Evolutionary conservation across 1,140 invertebrate genomes (phyloP), one percentile per base, ranked within the genome.

Genomic region (Eriocheir sinensis): DNA sequence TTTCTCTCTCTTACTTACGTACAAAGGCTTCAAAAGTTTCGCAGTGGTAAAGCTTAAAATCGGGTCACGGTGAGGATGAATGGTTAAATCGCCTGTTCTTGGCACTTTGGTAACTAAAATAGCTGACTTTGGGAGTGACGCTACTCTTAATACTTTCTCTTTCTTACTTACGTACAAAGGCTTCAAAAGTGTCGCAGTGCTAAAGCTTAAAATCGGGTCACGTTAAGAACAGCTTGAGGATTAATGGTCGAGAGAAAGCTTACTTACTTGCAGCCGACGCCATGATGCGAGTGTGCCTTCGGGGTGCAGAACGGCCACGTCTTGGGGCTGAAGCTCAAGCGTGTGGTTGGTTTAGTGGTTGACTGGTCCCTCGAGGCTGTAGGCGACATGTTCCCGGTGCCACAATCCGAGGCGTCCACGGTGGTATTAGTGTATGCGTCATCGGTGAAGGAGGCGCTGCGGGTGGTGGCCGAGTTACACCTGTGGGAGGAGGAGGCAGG

Each of bases 181-280:
- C n/a, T n/a, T n/a, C n/a, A n/a, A n/a, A n/a, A n/a, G n/a, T n/a
- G n/a, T n/a, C n/a, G n/a, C n/a, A n/a, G n/a, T n/a, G n/a, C n/a
- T n/a, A n/a, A n/a, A n/a, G n/a, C n/a, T n/a, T n/a, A n/a, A n/a
- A n/a, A n/a, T n/a, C n/a, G n/a, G n/a, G n/a, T 15, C 8, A 40
- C 53, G 27, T 12, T 72, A 27, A 27, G 53, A 12, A 72, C 12
- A 72, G 53, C 0, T 15, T 38, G 44, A 12, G 53, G 53, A 12
- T 72, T 12, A 12, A 27, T 72, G 53, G 53, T 72, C 53, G 27
- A 12, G 53, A 27, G 12, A 72, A 12, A 27, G 53, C 53, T 12
- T 72, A 48, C 93, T 93, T 17, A 89, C 93, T 30, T 93, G 93
- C 93, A 93, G 3, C 93, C 93, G 17, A 80, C 93, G 38, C 93